Conservation (phyloP, 2,888 invertebrate genomes). For the Plusia festucae region DNA sequence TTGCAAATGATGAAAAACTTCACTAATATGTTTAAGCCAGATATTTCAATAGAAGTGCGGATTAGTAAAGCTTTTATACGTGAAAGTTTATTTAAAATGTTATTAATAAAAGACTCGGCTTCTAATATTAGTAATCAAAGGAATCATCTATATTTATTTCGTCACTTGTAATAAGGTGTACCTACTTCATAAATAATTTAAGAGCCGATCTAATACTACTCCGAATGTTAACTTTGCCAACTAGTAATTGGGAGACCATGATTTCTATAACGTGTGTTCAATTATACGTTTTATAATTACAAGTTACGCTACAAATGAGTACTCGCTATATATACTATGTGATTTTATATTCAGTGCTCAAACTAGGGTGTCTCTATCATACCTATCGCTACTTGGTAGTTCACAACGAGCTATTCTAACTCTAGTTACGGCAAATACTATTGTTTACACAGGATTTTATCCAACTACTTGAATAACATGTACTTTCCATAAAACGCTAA, state of each 20-base stretch:
- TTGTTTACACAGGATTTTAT: slow-evolving; percentile 40
- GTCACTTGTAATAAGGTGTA: neutral
- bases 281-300: slow-evolving; percentile 32
- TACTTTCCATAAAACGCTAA: slow-evolving; percentile 38
- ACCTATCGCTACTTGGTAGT: slow-evolving; percentile 38
- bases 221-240: slow-evolving; percentile 29
- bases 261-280: slow-evolving; percentile 44
- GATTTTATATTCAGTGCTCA: neutral
- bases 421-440: slow-evolving; percentile 13
- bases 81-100: slow-evolving; percentile 33
- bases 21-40: slow-evolving; percentile 43
- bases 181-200: slow-evolving; percentile 13
- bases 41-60: slow-evolving; percentile 48
- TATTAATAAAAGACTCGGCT: slow-evolving; percentile 53
- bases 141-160: slow-evolving; percentile 60
- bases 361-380: slow-evolving; percentile 7
- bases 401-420: slow-evolving; percentile 31
- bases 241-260: slow-evolving; percentile 47
- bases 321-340: slow-evolving; percentile 23
- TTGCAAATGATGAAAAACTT: slow-evolving; percentile 15
- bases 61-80: slow-evolving; percentile 51
- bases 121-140: slow-evolving; percentile 65
- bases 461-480: slow-evolving; percentile 36
- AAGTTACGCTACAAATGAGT: slow-evolving; percentile 29
- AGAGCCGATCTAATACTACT: slow-evolving; percentile 28